phyloP scores from a whole-genome alignment of 2,113 vertebrate species.

The Crypturellus undulatus region DNA sequence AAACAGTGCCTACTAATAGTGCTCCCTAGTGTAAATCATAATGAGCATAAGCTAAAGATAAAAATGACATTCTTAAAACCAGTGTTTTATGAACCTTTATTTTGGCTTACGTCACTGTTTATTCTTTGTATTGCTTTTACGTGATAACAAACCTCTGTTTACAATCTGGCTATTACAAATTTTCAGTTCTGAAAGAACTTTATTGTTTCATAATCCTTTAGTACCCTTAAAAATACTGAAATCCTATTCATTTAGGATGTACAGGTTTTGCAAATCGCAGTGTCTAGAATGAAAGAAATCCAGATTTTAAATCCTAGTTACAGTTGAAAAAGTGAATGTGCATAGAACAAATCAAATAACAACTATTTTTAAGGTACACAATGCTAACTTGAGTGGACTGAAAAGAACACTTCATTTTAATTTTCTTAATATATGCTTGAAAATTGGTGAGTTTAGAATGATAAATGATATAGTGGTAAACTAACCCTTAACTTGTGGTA shows the following conservation, averaged over 20 bases:
- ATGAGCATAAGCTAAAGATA: background rate
- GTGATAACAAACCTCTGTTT: background rate
- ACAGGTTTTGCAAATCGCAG: background rate
- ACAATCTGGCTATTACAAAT: background rate
- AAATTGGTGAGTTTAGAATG: background rate
- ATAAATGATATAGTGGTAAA: background rate
- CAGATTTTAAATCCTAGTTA: background rate
- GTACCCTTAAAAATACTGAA: background rate
- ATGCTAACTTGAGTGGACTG: background rate
- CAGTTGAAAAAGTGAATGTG: background rate
- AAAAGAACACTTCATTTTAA: background rate
- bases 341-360: background rate
- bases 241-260: background rate
- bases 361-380: background rate
- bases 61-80: background rate
- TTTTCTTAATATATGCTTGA: background rate
- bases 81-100: background rate
- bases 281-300: background rate
- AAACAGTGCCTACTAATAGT: background rate
- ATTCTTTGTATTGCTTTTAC: background rate
- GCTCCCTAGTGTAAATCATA: background rate
- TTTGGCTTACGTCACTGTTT: background rate
- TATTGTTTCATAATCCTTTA: background rate
- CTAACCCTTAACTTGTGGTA: background rate
- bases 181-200: background rate